Evolutionary conservation across 1,140 invertebrate species (phyloP).

Genomic region (Cherax quadricarinatus): DNA sequence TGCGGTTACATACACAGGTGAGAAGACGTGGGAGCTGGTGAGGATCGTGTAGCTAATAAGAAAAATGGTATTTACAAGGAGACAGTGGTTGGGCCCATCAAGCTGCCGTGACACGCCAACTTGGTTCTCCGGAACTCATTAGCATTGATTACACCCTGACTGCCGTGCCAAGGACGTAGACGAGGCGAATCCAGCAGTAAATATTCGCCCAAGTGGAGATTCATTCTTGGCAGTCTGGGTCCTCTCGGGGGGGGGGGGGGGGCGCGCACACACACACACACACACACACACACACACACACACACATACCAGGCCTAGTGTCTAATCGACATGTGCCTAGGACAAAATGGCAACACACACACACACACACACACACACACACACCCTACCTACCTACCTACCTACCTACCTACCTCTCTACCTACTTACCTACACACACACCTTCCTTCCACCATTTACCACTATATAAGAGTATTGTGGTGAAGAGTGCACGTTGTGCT

Average conservation of each 20-base stretch:
- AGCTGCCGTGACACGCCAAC: neutral
- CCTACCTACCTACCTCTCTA: too few relatives aligned
- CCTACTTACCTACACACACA: too few relatives aligned
- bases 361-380: too few relatives aligned
- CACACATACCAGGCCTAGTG: too few relatives aligned
- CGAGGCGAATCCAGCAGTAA: neutral
- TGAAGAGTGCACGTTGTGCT: too few relatives aligned
- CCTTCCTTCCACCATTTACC: too few relatives aligned
- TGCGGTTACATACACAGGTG: neutral
- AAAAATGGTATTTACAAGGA: neutral
- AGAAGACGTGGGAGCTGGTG: neutral
- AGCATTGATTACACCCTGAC: constrained; percentile 14
- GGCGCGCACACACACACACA: too few relatives aligned
- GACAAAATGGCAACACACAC: too few relatives aligned
- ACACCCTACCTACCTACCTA: too few relatives aligned
- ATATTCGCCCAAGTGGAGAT: constrained; percentile 7
- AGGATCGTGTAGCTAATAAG: neutral
- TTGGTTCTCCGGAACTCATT: neutral
- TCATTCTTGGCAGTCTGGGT: neutral
- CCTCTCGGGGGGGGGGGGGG: neutral
- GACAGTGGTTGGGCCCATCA: neutral
- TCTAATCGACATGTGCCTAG: too few relatives aligned
- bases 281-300: too few relatives aligned
- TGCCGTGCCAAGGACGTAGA: neutral
- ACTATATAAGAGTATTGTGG: too few relatives aligned